These are phyloP conservation scores for Actinia tenebrosa DNA, from an alignment of 64 coral and sea anemone species.

Conservation along the genomic window DNA sequence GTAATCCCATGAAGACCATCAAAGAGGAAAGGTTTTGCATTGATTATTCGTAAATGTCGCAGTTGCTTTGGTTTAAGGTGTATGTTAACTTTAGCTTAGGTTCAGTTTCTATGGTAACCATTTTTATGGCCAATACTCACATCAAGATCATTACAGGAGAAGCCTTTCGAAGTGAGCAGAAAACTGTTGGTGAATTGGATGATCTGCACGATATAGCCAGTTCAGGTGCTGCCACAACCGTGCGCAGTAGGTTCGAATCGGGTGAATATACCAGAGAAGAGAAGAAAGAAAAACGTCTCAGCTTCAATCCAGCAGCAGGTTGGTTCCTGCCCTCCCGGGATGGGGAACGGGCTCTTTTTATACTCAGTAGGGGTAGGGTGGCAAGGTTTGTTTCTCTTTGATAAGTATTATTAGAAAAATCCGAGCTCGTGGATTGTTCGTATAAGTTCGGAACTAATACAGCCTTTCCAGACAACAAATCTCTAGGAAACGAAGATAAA, in stretches of 20 bases:
- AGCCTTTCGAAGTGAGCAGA: background rate
- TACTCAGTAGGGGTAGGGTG: background rate
- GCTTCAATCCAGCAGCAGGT: conserved; percentile 47
- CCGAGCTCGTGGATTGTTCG: too few species aligned
- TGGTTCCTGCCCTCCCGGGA: background rate
- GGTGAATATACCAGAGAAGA: conserved; percentile 12
- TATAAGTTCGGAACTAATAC: too few species aligned
- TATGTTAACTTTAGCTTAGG: background rate
- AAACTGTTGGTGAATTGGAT: conserved; percentile 7
- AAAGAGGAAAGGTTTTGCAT: background rate
- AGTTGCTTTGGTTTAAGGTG: background rate
- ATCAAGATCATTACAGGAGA: conserved; percentile 22
- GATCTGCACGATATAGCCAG: conserved; percentile 30
- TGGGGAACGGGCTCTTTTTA: background rate
- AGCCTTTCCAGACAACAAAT: too few species aligned
- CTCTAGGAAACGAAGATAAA: too few species aligned
- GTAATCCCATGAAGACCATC: too few species aligned
- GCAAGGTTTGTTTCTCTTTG: background rate
- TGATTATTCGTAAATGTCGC: background rate
- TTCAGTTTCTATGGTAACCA: background rate
- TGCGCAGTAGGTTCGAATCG: conserved; percentile 38
- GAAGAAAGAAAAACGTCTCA: conserved; percentile 40
- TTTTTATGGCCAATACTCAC: background rate
- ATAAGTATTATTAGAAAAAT: too few species aligned
- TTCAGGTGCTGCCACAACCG: conserved; percentile 28